Percentiles rank a stretch among this genome's conserved stretches.
Evolutionary conservation across 2,113 vertebrate species (phyloP).

Genomic region (Alligator mississippiensis): DNA sequence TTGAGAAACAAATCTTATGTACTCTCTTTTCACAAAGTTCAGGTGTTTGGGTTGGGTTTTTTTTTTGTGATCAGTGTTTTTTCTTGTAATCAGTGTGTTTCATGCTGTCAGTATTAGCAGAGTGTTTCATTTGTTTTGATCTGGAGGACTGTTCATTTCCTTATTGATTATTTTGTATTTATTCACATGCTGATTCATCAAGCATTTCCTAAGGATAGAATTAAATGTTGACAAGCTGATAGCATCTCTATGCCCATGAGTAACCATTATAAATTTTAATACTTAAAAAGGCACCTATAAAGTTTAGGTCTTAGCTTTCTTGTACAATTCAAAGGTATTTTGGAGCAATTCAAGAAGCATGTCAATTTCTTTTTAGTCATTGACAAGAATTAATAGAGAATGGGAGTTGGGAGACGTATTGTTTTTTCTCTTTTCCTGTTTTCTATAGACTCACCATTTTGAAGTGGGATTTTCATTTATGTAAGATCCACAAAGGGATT

Average conservation of each 20-base stretch:
- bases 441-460: background rate
- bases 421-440: background rate
- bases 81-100: background rate
- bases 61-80: background rate
- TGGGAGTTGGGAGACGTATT: background rate
- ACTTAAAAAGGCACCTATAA: accelerated
- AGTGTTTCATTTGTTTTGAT: background rate
- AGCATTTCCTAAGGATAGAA: background rate
- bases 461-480: background rate
- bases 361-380: background rate
- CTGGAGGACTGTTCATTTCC: background rate
- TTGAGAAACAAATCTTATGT: background rate
- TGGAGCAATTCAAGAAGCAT: background rate
- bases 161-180: background rate
- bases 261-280: background rate
- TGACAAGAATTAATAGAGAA: background rate
- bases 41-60: background rate
- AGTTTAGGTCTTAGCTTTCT: background rate
- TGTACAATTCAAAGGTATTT: background rate
- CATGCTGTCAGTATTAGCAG: background rate
- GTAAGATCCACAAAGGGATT: too few species aligned
- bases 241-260: background rate
- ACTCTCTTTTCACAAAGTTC: background rate
- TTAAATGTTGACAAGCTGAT: background rate
- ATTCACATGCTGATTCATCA: background rate